phyloP scores from a whole-genome alignment of 2,797 vertebrate species.

The Sebastes hubbsi region DNA sequence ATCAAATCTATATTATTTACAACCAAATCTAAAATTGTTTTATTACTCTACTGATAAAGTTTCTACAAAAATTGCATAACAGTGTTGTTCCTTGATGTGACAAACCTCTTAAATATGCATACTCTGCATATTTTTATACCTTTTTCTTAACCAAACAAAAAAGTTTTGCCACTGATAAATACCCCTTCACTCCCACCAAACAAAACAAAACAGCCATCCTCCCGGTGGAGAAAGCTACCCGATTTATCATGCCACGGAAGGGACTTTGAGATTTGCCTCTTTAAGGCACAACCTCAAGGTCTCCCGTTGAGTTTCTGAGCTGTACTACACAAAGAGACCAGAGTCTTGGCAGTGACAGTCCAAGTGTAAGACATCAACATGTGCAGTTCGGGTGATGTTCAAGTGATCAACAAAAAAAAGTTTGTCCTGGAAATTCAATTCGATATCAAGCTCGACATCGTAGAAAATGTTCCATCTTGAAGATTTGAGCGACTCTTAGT shows the following conservation, averaged over 20 bases:
- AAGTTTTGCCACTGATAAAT: conserved; percentile 53
- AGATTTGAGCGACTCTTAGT: conserved; percentile 8
- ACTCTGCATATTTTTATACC: conserved; percentile 35
- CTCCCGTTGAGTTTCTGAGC: conserved; percentile 23
- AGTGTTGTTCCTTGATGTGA: conserved; percentile 47
- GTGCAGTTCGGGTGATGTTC: conserved; percentile 37
- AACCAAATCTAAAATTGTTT: conserved; percentile 69
- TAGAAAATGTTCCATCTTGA: conserved; percentile 24
- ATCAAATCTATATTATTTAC: conserved; percentile 79
- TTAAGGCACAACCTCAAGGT: conserved; percentile 54
- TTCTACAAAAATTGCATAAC: conserved; percentile 77
- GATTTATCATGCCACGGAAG: conserved; percentile 28
- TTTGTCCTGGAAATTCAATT: conserved; percentile 12
- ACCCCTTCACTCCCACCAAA: conserved; percentile 23
- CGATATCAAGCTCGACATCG: not conserved
- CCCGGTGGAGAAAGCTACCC: conserved; percentile 34
- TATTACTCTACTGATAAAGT: conserved; percentile 30
- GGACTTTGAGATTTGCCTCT: conserved; percentile 55
- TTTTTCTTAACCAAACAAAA: conserved; percentile 18
- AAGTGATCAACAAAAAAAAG: conserved; percentile 14
- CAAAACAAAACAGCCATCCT: conserved; percentile 5
- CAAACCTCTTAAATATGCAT: conserved; percentile 38
- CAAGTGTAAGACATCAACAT: conserved; percentile 25
- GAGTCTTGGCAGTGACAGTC: conserved; percentile 41
- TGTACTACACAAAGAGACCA: conserved; percentile 22